A percentile compares a stretch with the other conserved stretches of the same genome.
Conservation (phyloP, 1,140 invertebrate species). For the Aphelenchoides avenae region DNA sequence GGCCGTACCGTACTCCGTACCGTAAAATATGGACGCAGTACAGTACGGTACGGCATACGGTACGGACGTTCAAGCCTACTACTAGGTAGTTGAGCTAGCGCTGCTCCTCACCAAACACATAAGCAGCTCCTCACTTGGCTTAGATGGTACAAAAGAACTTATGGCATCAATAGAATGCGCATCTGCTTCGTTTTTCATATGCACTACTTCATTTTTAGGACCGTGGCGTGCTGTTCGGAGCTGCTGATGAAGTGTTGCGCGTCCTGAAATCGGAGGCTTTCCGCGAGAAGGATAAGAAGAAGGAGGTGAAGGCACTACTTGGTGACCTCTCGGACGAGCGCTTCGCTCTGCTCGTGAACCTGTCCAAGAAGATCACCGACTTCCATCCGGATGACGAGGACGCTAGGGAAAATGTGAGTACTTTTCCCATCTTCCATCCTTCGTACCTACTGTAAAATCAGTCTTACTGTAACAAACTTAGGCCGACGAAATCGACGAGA, state of each 20-base stretch:
- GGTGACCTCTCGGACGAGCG: conserved; percentile 82
- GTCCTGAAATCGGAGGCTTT: conserved; percentile 91
- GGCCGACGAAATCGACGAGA: conserved; percentile 54
- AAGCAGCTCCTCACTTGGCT: too few relatives aligned
- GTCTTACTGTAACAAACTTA: conserved; percentile 9
- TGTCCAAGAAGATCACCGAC: conserved; percentile 97
- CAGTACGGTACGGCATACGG: too few relatives aligned
- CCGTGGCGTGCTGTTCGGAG: conserved; percentile 88
- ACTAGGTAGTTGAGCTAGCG: too few relatives aligned
- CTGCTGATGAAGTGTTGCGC: conserved; percentile 92
- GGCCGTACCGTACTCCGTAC: too few relatives aligned
- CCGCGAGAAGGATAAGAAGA: conserved; percentile 81
- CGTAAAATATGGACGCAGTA: too few relatives aligned
- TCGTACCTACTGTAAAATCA: conserved; percentile 10
- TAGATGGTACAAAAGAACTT: background rate
- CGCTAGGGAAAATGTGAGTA: conserved; percentile 76
- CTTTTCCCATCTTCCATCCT: conserved; percentile 9
- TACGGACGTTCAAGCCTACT: too few relatives aligned
- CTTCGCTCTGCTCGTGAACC: conserved; percentile 87
- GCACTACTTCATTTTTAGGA: conserved; percentile 64
- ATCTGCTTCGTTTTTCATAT: background rate
- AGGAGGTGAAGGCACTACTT: conserved; percentile 80
- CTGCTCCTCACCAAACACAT: too few relatives aligned
- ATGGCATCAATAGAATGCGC: background rate
- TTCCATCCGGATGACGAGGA: conserved; percentile 69